Evolutionary conservation across 2,113 vertebrate species (phyloP).

Genomic region (Promerops cafer): DNA sequence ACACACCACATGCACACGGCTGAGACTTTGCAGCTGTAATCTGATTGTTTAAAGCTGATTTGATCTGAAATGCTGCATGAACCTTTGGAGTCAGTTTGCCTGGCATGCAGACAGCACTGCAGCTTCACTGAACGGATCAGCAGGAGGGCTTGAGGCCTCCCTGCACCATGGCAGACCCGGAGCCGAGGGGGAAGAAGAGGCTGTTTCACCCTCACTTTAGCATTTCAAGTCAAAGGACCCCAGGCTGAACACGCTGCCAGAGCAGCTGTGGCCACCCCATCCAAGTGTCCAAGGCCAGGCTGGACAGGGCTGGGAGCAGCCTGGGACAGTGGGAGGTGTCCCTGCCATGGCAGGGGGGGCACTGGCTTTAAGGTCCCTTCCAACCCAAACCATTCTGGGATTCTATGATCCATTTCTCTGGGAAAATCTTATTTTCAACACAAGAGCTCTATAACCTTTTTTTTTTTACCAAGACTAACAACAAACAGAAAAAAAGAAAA

Average conservation of each 20-base stretch:
- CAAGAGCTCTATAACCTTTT: not conserved
- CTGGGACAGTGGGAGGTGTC: not conserved
- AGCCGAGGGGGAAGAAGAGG: fast-evolving
- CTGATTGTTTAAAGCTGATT: not conserved
- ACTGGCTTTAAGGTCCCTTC: not conserved
- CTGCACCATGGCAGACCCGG: not conserved
- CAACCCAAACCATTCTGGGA: not conserved
- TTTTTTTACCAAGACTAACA: not conserved
- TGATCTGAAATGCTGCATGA: not conserved
- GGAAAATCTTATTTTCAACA: not conserved
- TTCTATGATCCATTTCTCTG: not conserved
- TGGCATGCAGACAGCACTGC: not conserved
- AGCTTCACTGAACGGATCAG: not conserved
- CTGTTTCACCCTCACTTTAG: not conserved
- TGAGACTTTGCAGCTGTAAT: not conserved
- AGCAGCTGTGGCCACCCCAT: not conserved
- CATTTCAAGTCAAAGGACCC: not conserved
- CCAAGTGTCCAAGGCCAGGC: not conserved
- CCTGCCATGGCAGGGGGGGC: not conserved
- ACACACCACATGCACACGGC: not conserved
- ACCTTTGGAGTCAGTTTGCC: not conserved
- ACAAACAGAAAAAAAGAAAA: not conserved
- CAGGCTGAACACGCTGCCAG: not conserved
- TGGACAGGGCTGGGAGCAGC: not conserved
- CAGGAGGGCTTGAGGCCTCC: not conserved